Conservation (phyloP, 1,140 invertebrate species). For the Halotydeus destructor region DNA sequence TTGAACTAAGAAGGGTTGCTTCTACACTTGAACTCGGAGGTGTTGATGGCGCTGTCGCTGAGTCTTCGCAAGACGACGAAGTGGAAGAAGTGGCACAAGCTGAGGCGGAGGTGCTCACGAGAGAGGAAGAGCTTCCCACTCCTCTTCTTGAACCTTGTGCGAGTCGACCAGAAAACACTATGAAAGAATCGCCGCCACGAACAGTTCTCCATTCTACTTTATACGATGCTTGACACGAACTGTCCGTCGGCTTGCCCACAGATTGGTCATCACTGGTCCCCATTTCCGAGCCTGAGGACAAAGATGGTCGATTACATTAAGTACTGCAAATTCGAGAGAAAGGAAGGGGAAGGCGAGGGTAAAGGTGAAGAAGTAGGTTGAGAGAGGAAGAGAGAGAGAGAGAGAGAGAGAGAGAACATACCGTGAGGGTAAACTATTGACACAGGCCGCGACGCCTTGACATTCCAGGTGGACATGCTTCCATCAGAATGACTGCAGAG, state of each 20-base stretch:
- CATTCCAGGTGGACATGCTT: slow-evolving; percentile 73
- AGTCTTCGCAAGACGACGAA: no score
- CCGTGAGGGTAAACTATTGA: slow-evolving; percentile 73
- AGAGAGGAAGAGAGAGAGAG: no score
- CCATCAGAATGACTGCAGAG: slow-evolving; percentile 91
- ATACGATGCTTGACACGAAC: slow-evolving; percentile 69
- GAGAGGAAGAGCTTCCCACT: no score
- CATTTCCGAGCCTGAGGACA: slow-evolving; percentile 43
- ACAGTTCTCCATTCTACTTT: slow-evolving; percentile 87
- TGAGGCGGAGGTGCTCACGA: no score
- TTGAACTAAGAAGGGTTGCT: no score
- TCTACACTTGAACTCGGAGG: not conserved
- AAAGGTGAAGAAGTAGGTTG: slow-evolving; percentile 1
- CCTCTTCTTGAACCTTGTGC: no score
- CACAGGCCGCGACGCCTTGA: slow-evolving; percentile 50
- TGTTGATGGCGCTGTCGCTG: not conserved
- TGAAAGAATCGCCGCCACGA: slow-evolving; percentile 56
- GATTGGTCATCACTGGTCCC: slow-evolving; percentile 41
- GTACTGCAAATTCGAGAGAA: not conserved
- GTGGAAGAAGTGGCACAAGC: no score
- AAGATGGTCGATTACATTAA: not conserved
- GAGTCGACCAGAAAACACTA: slow-evolving; percentile 87
- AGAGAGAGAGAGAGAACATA: slow-evolving; percentile 23
- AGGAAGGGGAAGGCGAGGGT: not conserved
- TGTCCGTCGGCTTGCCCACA: no score